Evolutionary conservation across 2,888 invertebrate genomes (phyloP).

Genomic region (Hypsopygia costalis): DNA sequence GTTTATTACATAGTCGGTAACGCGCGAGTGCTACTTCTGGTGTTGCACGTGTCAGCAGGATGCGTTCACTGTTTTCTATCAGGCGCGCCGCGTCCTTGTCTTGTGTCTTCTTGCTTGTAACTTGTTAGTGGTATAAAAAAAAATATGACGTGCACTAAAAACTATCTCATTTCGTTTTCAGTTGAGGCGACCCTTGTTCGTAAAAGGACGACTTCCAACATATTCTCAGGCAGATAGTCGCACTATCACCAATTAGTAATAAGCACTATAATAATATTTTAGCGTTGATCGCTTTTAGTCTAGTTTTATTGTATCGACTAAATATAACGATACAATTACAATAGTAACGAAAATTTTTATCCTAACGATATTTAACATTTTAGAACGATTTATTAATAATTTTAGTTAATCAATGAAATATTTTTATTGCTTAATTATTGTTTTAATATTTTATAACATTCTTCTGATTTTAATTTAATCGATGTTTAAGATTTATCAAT

Average conservation of each 20-base stretch:
- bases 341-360: conserved; percentile 3
- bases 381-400: conserved; percentile 4
- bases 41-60: too few species aligned
- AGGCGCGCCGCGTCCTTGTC: too few species aligned
- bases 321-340: conserved; percentile 2
- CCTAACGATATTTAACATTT: conserved; percentile 3
- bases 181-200: conserved; percentile 86
- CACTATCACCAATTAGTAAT: conserved; percentile 22
- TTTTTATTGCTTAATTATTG: conserved; percentile 14
- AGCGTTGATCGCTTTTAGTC: conserved; percentile 11
- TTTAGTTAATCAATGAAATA: background rate
- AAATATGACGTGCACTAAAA: too few species aligned
- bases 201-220: conserved; percentile 86
- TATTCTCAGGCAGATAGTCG: conserved; percentile 88
- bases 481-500: conserved; percentile 35
- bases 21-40: too few species aligned
- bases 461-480: conserved; percentile 18
- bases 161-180: conserved; percentile 66
- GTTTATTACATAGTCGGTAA: too few species aligned
- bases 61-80: too few species aligned
- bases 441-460: conserved; percentile 5
- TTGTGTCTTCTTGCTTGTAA: too few species aligned
- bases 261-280: conserved; percentile 8
- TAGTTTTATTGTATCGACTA: conserved; percentile 11
- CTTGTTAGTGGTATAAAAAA: too few species aligned